Percentiles rank a stretch among this genome's conserved stretches.
phyloP scores from a whole-genome alignment of 2,797 vertebrate species.

The Neosalanx taihuensis region DNA sequence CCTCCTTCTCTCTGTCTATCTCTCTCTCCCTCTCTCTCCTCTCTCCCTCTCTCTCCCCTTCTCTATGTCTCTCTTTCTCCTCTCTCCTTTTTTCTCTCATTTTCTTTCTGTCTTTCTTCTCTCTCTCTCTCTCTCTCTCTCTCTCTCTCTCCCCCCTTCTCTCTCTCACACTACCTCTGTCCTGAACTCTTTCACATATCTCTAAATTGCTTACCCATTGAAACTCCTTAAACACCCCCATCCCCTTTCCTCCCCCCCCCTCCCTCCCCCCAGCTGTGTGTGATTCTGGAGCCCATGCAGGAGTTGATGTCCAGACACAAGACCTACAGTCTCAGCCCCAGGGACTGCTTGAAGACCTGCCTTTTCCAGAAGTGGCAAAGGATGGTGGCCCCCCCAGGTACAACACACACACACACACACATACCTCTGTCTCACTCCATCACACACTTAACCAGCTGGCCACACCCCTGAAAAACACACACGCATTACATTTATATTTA shows the following conservation, averaged over 20 bases:
- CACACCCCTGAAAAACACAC: background rate
- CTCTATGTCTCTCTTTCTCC: background rate
- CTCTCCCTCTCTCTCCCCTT: background rate
- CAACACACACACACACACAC: slow-evolving; percentile 8
- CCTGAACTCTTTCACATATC: background rate
- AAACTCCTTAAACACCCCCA: background rate
- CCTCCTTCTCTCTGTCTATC: background rate
- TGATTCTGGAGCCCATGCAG: slow-evolving; percentile 99
- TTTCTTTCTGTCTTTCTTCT: background rate
- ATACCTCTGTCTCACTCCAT: background rate
- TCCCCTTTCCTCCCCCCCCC: background rate
- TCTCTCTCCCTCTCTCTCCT: background rate
- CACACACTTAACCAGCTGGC: background rate
- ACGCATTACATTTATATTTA: background rate
- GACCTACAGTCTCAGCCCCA: slow-evolving; percentile 98
- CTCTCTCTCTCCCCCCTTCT: background rate
- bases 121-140: background rate
- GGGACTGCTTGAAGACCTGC: slow-evolving; percentile 99
- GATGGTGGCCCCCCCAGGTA: slow-evolving; percentile 97
- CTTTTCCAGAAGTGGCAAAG: slow-evolving; percentile 99
- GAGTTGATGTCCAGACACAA: slow-evolving; percentile 99
- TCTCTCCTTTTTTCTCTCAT: background rate
- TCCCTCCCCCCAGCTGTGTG: slow-evolving; percentile 83
- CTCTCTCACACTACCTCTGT: slow-evolving; percentile 80
- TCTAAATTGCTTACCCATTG: background rate